Evolutionary conservation across 2,888 invertebrate species (phyloP), one percentile per base, ranked within the genome.

Genomic region (Liopterus haemorrhoidalis): DNA sequence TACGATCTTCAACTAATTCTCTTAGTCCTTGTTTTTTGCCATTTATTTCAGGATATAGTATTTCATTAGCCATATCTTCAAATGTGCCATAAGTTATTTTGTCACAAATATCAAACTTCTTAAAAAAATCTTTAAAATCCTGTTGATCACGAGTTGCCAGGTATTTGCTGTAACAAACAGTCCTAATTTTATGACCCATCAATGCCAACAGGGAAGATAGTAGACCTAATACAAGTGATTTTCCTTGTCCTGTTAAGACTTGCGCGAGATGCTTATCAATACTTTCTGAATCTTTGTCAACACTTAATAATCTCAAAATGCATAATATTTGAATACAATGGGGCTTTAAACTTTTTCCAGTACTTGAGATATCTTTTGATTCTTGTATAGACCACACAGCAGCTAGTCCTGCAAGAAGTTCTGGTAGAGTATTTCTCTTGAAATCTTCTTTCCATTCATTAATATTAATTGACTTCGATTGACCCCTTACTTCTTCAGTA

Each of bases 241-340:
- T 41, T 14, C 41, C 41, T 21, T 41, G 41, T 15, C 41, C 41
- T 9, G 41, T 41, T 11, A 32, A 11, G n/a, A 41, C 41, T n/a
- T 41, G 41, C 4, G 41, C 41, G 12, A 41, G 16, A 22, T 41
- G 41, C n/a, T 15, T 41, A 6, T 21, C 22, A 32, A 32, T 22
- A 8, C 41, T 24, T 4, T n/a, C 3, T 2, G 8, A n/a, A n/a
- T 9, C 5, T 24, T 41, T 22, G 24, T 41, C 41, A 6, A 20
- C 32, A 4, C 41, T 32, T 11, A 41, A 12, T 5, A 41, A 21
- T 5, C 41, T 21, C 11, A 41, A 32, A 12, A 41, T 32, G 16
- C 41, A 41, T 14, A 41, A 20, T 14, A 41, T 41, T 31, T 41
- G 41, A 11, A 32, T 32, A 11, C 18, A n/a, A 15, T 41, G 24